Evolutionary conservation across 2,113 vertebrate genomes (phyloP).

Genomic region (Pan paniscus): DNA sequence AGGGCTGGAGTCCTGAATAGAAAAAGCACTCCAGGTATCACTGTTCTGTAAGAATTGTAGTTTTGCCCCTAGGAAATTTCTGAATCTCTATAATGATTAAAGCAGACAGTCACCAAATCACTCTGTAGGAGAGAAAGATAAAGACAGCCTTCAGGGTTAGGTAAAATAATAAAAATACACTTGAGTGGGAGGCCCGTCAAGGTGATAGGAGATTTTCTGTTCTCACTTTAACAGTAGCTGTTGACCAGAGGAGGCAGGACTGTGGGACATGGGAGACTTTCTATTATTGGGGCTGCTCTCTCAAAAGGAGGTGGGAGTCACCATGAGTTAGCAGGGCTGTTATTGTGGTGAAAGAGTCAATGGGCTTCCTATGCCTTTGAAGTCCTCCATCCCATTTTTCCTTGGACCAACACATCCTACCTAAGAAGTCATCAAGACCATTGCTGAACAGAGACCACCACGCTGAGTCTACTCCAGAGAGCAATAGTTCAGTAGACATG

Average conservation of each 20-base stretch:
- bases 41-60: slow-evolving; percentile 45
- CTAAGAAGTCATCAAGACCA: not conserved
- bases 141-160: slow-evolving; percentile 74
- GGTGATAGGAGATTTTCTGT: not conserved
- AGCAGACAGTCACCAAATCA: slow-evolving; percentile 66
- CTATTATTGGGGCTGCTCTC: not conserved
- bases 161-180: slow-evolving; percentile 73
- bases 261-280: not conserved
- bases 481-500: not conserved
- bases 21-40: slow-evolving; percentile 68
- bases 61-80: slow-evolving; percentile 71
- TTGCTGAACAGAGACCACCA: not conserved
- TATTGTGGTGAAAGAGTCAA: not conserved
- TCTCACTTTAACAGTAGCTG: not conserved
- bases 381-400: not conserved
- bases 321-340: not conserved
- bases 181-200: not conserved
- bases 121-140: slow-evolving; percentile 73
- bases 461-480: not conserved
- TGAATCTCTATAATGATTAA: slow-evolving; percentile 67
- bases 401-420: not conserved
- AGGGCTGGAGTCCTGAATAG: slow-evolving; percentile 75
- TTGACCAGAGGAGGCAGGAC: not conserved
- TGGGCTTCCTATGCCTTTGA: not conserved
- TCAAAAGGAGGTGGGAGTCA: not conserved